These are phyloP conservation scores for Drosophila yakuba DNA, from an alignment of 1,140 invertebrate genomes.

Conservation along the genomic window DNA sequence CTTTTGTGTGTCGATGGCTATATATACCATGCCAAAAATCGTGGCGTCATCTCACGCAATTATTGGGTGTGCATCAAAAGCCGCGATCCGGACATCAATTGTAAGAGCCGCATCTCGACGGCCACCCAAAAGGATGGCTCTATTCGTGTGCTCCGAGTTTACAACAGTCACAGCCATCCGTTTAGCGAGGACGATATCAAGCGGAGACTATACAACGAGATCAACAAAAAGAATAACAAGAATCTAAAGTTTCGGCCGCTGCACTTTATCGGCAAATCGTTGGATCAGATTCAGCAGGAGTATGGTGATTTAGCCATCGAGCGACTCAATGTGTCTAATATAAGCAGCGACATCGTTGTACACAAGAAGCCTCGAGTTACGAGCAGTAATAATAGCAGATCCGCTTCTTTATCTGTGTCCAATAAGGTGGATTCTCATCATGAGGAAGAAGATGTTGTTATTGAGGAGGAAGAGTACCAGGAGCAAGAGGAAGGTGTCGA, in stretches of 20 bases:
- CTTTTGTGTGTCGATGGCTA: conserved; percentile 78
- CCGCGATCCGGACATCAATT: conserved; percentile 70
- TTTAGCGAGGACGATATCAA: conserved; percentile 76
- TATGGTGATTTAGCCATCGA: conserved; percentile 71
- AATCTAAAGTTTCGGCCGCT: conserved; percentile 67
- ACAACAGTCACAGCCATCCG: conserved; percentile 74
- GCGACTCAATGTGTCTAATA: conserved; percentile 62
- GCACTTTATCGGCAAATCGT: conserved; percentile 69
- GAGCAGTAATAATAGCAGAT: conserved; percentile 18
- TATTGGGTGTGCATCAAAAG: conserved; percentile 81
- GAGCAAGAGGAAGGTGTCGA: conserved; percentile 23
- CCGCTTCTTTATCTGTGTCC: neutral
- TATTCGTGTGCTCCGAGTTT: conserved; percentile 69
- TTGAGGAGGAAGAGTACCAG: conserved; percentile 47
- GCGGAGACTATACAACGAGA: conserved; percentile 71
- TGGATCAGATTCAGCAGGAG: conserved; percentile 72
- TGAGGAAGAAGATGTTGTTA: conserved; percentile 49
- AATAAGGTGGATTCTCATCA: neutral
- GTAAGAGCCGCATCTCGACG: conserved; percentile 77
- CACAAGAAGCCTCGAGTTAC: conserved; percentile 60
- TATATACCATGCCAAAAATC: conserved; percentile 78
- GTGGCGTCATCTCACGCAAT: conserved; percentile 69
- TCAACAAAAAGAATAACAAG: conserved; percentile 71
- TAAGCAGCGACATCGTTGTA: conserved; percentile 60
- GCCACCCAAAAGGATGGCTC: conserved; percentile 65